phyloP scores from a whole-genome alignment of 2,888 invertebrate genomes.

The Tetragonisca angustula region DNA sequence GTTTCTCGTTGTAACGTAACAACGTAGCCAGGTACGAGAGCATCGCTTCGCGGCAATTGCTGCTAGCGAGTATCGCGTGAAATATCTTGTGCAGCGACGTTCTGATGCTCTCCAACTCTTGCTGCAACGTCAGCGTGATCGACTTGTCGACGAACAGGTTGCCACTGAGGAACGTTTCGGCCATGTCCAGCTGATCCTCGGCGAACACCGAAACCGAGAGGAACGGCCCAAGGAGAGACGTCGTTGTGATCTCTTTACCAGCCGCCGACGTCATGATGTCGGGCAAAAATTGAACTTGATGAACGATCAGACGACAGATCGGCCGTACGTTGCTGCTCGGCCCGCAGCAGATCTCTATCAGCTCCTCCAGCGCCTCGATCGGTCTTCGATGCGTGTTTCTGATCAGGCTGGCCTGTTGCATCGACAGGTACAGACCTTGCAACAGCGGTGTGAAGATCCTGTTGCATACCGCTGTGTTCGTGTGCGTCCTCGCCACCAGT shows the following conservation, averaged over 20 bases:
- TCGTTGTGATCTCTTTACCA: constrained; percentile 94
- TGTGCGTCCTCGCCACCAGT: constrained; percentile 87
- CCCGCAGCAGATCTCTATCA: constrained; percentile 92
- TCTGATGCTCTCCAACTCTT: constrained; percentile 92
- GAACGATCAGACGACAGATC: constrained; percentile 88
- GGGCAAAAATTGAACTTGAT: constrained; percentile 90
- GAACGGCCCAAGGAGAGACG: constrained; percentile 96
- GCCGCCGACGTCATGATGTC: constrained; percentile 89
- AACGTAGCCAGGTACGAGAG: constrained; percentile 92
- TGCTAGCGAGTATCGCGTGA: constrained; percentile 93
- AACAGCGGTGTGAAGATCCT: constrained; percentile 89
- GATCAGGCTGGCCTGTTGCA: constrained; percentile 89
- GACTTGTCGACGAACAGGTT: constrained; percentile 87
- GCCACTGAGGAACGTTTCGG: constrained; percentile 89
- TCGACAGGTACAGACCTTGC: constrained; percentile 88
- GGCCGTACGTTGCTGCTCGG: constrained; percentile 89
- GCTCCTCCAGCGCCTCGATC: constrained; percentile 90
- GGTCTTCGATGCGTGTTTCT: constrained; percentile 88
- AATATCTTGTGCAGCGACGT: constrained; percentile 92
- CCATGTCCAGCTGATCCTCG: constrained; percentile 96
- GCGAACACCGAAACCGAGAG: constrained; percentile 96
- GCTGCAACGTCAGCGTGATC: constrained; percentile 89
- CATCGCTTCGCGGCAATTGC: constrained; percentile 91
- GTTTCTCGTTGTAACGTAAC: constrained; percentile 92
- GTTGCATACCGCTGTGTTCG: constrained; percentile 86